Evolutionary conservation across 2,888 invertebrate genomes (phyloP).

Genomic region (Philereme transversata): DNA sequence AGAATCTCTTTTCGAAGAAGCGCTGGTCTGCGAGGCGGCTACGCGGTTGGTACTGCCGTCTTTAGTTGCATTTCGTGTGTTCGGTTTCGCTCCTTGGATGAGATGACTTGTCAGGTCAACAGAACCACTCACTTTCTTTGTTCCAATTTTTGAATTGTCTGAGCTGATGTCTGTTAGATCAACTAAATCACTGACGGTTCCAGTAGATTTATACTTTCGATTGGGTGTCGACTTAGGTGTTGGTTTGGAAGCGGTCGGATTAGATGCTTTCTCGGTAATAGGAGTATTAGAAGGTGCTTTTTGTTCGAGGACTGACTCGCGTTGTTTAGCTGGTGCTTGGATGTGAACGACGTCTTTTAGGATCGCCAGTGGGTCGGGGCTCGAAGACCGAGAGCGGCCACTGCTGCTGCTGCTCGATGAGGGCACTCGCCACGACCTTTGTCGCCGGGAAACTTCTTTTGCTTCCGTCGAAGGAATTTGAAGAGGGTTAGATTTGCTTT

Average conservation of each 20-base stretch:
- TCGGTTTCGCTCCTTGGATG: constrained; percentile 1
- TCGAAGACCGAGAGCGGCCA: constrained; percentile 42
- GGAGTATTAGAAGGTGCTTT: background rate
- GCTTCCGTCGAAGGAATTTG: too few relatives aligned
- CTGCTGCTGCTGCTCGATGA: constrained; percentile 41
- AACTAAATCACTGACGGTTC: constrained; percentile 12
- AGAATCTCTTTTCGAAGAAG: background rate
- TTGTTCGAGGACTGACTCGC: background rate
- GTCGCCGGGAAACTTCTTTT: constrained; percentile 15
- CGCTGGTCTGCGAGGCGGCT: background rate
- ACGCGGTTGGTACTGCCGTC: background rate
- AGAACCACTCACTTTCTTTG: constrained; percentile 17
- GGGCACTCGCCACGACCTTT: constrained; percentile 13
- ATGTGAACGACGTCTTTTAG: constrained; percentile 67
- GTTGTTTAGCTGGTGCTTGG: constrained; percentile 46
- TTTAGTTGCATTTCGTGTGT: background rate
- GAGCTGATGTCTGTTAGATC: constrained; percentile 34
- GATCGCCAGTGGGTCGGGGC: constrained; percentile 56
- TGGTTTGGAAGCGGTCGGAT: background rate
- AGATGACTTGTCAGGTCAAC: constrained; percentile 24
- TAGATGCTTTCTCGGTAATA: background rate
- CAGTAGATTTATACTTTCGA: background rate
- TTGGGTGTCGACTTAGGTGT: background rate
- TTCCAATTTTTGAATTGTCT: background rate
- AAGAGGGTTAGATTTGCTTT: too few relatives aligned